Conservation (phyloP, 2,113 vertebrate genomes). For the Desmodus rotundus region DNA sequence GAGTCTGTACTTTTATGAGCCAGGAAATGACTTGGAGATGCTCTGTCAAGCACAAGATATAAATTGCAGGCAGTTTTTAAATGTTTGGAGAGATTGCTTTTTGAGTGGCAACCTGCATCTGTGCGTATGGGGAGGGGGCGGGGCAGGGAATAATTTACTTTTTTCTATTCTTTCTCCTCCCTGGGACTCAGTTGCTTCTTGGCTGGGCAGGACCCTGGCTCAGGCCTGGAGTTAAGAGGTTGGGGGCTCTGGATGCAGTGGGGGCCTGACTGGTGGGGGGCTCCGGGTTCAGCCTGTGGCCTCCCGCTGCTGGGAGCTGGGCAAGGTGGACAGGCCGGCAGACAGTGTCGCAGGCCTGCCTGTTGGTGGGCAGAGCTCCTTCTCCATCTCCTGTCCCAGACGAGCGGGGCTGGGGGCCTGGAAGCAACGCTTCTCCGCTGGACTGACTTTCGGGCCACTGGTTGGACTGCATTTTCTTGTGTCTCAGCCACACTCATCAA, state of each 20-base stretch:
- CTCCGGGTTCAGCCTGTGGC: not conserved
- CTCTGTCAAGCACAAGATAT: constrained; percentile 85
- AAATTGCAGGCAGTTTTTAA: constrained; percentile 83
- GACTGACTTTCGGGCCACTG: not conserved
- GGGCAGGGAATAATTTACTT: constrained; percentile 73
- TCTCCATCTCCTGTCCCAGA: not conserved
- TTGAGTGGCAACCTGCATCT: constrained; percentile 85
- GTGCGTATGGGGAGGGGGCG: constrained; percentile 66
- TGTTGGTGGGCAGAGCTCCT: not conserved
- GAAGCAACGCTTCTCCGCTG: not conserved
- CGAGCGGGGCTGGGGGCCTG: not conserved
- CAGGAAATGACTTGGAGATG: constrained; percentile 83
- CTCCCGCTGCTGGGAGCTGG: not conserved
- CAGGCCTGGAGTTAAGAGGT: not conserved
- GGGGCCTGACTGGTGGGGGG: not conserved
- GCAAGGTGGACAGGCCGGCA: not conserved
- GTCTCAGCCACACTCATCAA: not conserved
- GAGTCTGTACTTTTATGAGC: constrained; percentile 24
- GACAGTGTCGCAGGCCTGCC: not conserved
- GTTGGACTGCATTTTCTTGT: not conserved
- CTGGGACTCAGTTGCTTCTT: constrained; percentile 7
- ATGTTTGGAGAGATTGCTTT: constrained; percentile 83
- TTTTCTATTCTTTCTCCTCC: constrained; percentile 66
- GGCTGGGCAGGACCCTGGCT: constrained; percentile 41
- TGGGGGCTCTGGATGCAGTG: not conserved